These are phyloP conservation scores for Drosophila elegans DNA, from an alignment of 1,140 invertebrate genomes.

Conservation along the genomic window DNA sequence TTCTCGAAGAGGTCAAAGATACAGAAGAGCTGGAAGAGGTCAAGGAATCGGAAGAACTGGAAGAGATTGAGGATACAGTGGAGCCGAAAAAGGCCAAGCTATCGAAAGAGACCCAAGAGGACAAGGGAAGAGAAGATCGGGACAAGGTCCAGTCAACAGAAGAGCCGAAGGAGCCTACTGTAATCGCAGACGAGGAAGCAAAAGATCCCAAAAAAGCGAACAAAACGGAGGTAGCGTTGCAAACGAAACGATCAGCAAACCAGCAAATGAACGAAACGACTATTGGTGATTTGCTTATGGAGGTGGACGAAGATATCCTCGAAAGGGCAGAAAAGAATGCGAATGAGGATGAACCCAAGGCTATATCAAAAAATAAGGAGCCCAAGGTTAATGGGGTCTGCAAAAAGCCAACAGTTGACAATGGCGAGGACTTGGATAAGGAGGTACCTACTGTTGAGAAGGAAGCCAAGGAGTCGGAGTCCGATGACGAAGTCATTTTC, in stretches of 20 bases:
- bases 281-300: conserved; percentile 10
- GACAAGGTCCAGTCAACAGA: background rate
- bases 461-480: conserved; percentile 49
- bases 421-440: background rate
- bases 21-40: background rate
- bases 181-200: conserved; percentile 1
- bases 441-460: background rate
- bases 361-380: background rate
- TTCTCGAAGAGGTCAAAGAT: background rate
- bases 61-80: background rate
- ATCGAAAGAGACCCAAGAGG: background rate
- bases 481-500: conserved; percentile 76
- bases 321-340: background rate
- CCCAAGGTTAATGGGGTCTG: conserved; percentile 14
- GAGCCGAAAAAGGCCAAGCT: background rate
- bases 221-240: background rate
- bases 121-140: background rate
- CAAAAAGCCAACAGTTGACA: background rate
- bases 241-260: no score
- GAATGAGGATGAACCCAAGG: background rate
- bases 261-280: conserved; percentile 22
- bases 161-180: background rate
- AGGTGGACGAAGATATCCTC: background rate
- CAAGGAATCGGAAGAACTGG: background rate
- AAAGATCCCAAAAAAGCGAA: background rate